Base-by-base conservation (phyloP, 2,888 invertebrate genomes). In the Zaprionus bogoriensis region DNA sequence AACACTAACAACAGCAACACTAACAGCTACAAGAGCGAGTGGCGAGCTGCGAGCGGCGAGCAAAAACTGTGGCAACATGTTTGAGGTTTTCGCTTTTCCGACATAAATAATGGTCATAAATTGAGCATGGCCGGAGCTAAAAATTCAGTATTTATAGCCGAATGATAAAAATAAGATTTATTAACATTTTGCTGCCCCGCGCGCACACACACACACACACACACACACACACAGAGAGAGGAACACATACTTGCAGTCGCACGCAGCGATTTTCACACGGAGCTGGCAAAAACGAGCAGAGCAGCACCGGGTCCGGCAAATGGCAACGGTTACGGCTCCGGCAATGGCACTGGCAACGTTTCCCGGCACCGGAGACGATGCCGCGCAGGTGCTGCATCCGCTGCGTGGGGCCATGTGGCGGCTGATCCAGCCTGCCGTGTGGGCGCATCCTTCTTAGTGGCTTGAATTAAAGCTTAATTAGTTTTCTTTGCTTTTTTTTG, bases 91-190 rank as follows among this genome's bases (percentile, higher is more conserved):
- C 87, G 87, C 86, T 87, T 87, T 88, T 86, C 88, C 87, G 87
- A 89, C 90, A 91, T 91, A 90, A 90, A 90, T 90, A 90, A 90
- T 90, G 89, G 89, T 88, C 90, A 90, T 90, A 90, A 90, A 90
- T 91, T 89, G 90, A 88, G 89, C 89, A 89, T 89, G 90, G 90
- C 82, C 82, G 82, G 82, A 82, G 82, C 90, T 90, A 90, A 90
- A 90, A 90, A 90, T 90, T 90, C 90, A 90, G 89, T 90, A 90
- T 90, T 90, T 90, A 90, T 90, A 89, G 91, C 89, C 89, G 75
- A 89, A 90, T 91, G 90, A 91, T 90, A 90, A 90, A 90, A 90
- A 90, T 90, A 89, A 91, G 90, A 90, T 90, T 90, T 90, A 90
- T 90, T 91, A 90, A 90, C 91, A 89, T 90, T 89, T 84, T 76